These are phyloP conservation scores for Byasa hedistus DNA, from an alignment of 2,888 invertebrate species.

Conservation along the genomic window DNA sequence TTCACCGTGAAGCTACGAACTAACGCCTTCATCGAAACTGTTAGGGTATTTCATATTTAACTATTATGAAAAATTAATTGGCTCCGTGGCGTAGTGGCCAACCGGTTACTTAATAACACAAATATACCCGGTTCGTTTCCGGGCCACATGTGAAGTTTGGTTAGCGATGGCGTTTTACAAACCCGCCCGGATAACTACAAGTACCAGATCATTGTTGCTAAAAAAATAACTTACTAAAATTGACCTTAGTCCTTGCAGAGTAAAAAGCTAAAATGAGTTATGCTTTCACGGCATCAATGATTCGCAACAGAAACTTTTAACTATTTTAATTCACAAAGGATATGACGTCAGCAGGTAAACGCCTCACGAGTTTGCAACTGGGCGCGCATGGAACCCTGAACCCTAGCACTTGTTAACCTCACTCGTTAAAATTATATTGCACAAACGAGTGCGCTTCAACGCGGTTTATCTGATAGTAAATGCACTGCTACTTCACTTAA, in stretches of 20 bases:
- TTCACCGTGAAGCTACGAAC: constrained; percentile 10
- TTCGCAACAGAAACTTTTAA: background rate
- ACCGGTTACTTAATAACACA: no score
- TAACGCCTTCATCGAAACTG: constrained; percentile 12
- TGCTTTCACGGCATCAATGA: background rate
- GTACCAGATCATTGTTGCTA: no score
- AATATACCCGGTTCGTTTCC: no score
- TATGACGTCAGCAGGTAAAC: background rate
- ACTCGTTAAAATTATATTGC: constrained; percentile 31
- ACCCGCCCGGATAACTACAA: no score
- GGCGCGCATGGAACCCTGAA: constrained; percentile 23
- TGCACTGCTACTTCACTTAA: constrained; percentile 18
- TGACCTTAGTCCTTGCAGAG: background rate
- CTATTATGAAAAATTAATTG: no score
- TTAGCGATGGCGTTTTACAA: no score
- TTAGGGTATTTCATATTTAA: no score
- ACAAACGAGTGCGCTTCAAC: constrained; percentile 24
- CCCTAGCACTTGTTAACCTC: constrained; percentile 9
- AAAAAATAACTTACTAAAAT: background rate
- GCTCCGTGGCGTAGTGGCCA: no score
- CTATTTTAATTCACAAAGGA: background rate
- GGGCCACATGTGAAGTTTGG: no score
- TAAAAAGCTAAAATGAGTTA: background rate
- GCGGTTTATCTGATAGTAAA: constrained; percentile 19
- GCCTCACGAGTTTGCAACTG: constrained; percentile 8